A percentile compares a stretch with the other conserved stretches of the same genome.
Evolutionary conservation across 1,140 invertebrate genomes (phyloP).

Genomic region (Diachasma alloeum): DNA sequence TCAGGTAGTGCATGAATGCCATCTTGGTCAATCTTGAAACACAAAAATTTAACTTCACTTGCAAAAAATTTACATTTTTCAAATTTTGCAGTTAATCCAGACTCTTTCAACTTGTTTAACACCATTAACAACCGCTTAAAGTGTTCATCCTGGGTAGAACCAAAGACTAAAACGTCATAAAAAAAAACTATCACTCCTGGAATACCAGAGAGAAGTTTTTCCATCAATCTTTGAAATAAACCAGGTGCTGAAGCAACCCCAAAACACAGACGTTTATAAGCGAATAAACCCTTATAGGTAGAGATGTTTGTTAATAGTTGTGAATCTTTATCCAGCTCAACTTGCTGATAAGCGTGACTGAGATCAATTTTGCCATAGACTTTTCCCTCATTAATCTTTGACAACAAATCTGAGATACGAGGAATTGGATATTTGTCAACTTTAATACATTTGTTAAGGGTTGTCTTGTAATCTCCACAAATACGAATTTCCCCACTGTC

Average conservation of each 20-base stretch:
- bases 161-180: not conserved
- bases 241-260: not conserved
- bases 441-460: not conserved
- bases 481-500: not conserved
- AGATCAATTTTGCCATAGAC: not conserved
- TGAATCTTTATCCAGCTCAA: not conserved
- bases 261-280: constrained; percentile 1
- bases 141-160: too few relatives aligned
- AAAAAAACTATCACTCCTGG: not conserved
- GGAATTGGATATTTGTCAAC: not conserved
- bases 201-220: not conserved
- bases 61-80: not conserved
- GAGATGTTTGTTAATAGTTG: not conserved
- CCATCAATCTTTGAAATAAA: not conserved
- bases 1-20: not conserved
- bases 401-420: too few relatives aligned
- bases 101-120: too few relatives aligned
- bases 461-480: constrained; percentile 9
- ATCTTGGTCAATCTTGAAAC: not conserved
- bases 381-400: not conserved
- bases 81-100: too few relatives aligned
- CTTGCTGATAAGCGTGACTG: not conserved
- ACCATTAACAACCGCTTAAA: too few relatives aligned
- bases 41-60: not conserved
- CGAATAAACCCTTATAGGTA: not conserved